phyloP scores from a whole-genome alignment of 2,797 vertebrate species.

The Brachymystax lenok region DNA sequence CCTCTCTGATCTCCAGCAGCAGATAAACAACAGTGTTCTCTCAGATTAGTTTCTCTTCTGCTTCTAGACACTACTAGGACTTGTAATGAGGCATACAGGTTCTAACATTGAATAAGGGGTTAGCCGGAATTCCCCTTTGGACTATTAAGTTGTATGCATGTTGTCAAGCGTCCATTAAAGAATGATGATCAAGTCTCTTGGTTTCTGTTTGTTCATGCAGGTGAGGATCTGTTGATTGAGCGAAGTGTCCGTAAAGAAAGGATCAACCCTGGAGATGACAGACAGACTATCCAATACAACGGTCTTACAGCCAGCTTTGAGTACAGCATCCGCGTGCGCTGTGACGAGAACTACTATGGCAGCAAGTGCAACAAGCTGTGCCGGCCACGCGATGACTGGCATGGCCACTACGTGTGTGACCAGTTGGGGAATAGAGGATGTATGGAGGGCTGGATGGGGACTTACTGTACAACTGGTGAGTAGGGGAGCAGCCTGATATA shows the following conservation, averaged over 20 bases:
- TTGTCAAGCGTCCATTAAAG: background rate
- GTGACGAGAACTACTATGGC: constrained; percentile 90
- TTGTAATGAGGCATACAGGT: background rate
- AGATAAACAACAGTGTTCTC: background rate
- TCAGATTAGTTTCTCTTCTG: background rate
- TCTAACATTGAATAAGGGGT: background rate
- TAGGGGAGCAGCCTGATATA: background rate
- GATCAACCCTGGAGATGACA: constrained; percentile 89
- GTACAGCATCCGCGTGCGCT: constrained; percentile 87
- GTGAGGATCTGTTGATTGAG: constrained; percentile 86
- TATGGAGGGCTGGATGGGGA: constrained; percentile 92
- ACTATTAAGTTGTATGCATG: constrained; percentile 6
- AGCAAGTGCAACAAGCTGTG: constrained; percentile 92
- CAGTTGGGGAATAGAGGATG: constrained; percentile 88
- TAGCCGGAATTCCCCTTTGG: constrained; percentile 28
- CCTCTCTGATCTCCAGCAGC: constrained; percentile 33
- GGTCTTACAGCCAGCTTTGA: constrained; percentile 79
- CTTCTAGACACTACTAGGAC: constrained; percentile 4
- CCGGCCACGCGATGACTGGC: constrained; percentile 89
- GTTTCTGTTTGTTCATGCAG: constrained; percentile 50
- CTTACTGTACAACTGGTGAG: constrained; percentile 86
- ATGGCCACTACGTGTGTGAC: constrained; percentile 92
- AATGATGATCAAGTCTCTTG: background rate
- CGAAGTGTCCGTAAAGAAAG: constrained; percentile 84
- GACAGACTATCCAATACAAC: constrained; percentile 78